phyloP scores from a whole-genome alignment of 2,888 invertebrate species.

The Drosophila greeni region DNA sequence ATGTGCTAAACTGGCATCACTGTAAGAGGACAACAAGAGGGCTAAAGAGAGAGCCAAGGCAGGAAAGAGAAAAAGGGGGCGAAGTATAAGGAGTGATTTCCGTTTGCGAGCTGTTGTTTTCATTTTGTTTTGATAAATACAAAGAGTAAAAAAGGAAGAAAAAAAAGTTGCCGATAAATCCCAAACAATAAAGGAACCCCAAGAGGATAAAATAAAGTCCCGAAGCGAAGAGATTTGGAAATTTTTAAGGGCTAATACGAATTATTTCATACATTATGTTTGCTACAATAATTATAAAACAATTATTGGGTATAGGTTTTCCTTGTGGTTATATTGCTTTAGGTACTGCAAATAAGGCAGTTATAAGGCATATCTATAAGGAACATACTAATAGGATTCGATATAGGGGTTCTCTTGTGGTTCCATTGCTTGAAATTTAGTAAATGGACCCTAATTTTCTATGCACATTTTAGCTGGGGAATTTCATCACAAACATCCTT shows the following conservation, averaged over 20 bases:
- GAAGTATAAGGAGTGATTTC: slow-evolving; percentile 15
- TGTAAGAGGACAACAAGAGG: slow-evolving; percentile 9
- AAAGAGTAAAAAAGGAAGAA: background rate
- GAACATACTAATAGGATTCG: background rate
- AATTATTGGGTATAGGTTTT: too few species aligned
- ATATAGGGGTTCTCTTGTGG: background rate
- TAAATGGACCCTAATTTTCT: background rate
- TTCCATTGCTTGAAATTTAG: background rate
- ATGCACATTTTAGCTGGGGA: background rate
- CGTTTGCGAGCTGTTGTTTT: slow-evolving; percentile 12
- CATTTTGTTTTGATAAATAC: slow-evolving; percentile 30
- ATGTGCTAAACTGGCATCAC: background rate
- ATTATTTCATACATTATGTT: too few species aligned
- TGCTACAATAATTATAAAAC: background rate
- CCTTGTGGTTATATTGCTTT: background rate
- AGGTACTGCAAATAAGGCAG: background rate
- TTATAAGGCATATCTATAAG: background rate
- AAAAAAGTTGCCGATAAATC: slow-evolving; percentile 25
- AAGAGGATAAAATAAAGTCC: slow-evolving; percentile 3
- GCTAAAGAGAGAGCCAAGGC: background rate
- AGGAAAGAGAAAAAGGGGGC: background rate
- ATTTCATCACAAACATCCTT: slow-evolving; percentile 19
- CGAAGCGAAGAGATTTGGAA: background rate
- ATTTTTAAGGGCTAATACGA: background rate
- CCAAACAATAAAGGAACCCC: slow-evolving; percentile 19